These are phyloP conservation scores for Hymenopus coronatus DNA, from an alignment of 2,888 invertebrate genomes.

Conservation along the genomic window DNA sequence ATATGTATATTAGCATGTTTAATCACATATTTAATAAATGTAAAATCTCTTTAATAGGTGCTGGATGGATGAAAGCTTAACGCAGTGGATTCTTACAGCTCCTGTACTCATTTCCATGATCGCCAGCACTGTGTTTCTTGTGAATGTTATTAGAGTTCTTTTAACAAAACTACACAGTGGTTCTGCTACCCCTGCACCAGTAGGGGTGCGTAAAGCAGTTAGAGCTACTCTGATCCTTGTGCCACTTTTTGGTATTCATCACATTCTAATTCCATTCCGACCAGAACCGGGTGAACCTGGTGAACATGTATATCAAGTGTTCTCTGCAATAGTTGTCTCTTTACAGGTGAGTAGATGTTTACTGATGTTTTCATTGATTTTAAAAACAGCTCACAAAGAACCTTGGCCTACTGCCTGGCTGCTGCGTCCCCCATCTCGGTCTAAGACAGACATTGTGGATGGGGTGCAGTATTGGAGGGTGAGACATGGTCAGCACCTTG, in stretches of 20 bases:
- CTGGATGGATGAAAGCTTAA: conserved; percentile 63
- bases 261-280: conserved; percentile 65
- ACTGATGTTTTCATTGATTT: not conserved
- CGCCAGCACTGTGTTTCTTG: conserved; percentile 61
- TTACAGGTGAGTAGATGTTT: conserved; percentile 56
- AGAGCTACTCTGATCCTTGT: conserved; percentile 71
- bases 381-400: no score
- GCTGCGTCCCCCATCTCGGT: no score
- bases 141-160: conserved; percentile 64
- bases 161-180: conserved; percentile 62
- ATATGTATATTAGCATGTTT: not conserved
- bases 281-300: conserved; percentile 57
- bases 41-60: conserved; percentile 51
- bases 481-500: no score
- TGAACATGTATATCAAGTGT: conserved; percentile 61
- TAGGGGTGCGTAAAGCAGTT: conserved; percentile 62
- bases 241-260: conserved; percentile 74
- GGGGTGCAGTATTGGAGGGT: no score
- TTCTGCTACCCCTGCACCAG: conserved; percentile 58
- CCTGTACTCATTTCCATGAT: conserved; percentile 61
- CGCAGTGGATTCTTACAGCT: conserved; percentile 61
- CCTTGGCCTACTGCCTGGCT: no score
- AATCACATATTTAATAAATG: not conserved
- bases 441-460: no score
- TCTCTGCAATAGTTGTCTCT: conserved; percentile 66